Evolutionary conservation across 2,888 invertebrate species (phyloP).

Genomic region (Pandemis cinnamomeana): DNA sequence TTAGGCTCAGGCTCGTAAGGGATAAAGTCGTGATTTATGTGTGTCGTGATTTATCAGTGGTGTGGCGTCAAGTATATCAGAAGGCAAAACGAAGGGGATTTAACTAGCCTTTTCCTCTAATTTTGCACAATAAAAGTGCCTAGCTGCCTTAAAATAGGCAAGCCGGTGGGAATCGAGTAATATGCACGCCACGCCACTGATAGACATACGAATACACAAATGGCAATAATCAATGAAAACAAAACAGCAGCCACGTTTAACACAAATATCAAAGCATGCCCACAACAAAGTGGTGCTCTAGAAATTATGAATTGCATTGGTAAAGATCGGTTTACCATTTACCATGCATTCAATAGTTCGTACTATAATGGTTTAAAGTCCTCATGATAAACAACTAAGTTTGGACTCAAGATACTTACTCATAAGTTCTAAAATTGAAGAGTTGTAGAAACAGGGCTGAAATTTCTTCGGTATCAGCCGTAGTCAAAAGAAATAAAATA

Average conservation of each 20-base stretch:
- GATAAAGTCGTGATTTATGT: too few relatives aligned
- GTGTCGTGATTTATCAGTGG: too few relatives aligned
- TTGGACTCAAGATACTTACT: not conserved
- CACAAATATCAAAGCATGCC: not conserved
- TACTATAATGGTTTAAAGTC: not conserved
- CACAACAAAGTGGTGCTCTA: not conserved
- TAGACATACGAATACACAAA: too few relatives aligned
- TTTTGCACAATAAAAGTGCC: too few relatives aligned
- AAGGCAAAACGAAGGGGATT: too few relatives aligned
- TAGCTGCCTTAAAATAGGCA: too few relatives aligned
- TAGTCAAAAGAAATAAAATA: conserved; percentile 21
- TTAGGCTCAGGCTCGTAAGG: too few relatives aligned
- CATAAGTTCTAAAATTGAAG: not conserved
- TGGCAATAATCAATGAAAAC: not conserved
- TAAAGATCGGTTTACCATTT: conserved; percentile 16
- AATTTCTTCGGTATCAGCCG: conserved; percentile 7
- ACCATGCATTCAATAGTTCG: not conserved
- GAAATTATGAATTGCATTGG: conserved; percentile 1
- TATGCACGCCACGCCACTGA: too few relatives aligned
- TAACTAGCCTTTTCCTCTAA: too few relatives aligned
- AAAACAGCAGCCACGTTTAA: not conserved
- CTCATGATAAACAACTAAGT: not conserved
- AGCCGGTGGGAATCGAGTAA: too few relatives aligned
- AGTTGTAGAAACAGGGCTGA: not conserved
- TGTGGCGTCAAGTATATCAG: too few relatives aligned